phyloP scores from a whole-genome alignment of 1,140 invertebrate genomes.

The Cydia splendana region DNA sequence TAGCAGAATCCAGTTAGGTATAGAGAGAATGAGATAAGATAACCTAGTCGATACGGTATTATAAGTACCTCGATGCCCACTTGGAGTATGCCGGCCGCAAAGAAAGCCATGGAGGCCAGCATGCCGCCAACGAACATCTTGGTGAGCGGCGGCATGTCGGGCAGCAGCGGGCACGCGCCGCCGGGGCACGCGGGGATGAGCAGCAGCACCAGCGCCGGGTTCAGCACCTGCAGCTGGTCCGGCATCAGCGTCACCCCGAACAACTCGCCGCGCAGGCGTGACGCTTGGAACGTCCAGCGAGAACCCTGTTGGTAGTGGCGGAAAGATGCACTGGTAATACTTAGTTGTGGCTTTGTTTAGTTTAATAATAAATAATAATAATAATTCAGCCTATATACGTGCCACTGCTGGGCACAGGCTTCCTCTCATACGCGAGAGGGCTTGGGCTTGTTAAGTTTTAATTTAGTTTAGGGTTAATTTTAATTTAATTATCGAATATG shows the following conservation, averaged over 20 bases:
- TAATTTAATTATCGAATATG: no score
- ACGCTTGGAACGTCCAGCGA: conserved; percentile 88
- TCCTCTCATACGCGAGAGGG: no score
- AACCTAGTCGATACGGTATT: neutral
- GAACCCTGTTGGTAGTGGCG: conserved; percentile 80
- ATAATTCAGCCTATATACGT: no score
- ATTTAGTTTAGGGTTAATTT: no score
- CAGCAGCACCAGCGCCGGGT: conserved; percentile 84
- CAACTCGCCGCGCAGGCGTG: conserved; percentile 82
- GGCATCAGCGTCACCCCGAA: conserved; percentile 81
- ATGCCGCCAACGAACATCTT: conserved; percentile 90
- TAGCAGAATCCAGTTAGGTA: no score
- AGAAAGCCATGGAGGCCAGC: conserved; percentile 89
- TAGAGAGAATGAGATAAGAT: no score
- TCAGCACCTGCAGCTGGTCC: conserved; percentile 86
- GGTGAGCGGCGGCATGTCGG: conserved; percentile 83
- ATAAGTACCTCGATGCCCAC: conserved; percentile 66
- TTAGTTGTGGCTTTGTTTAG: no score
- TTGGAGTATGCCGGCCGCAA: conserved; percentile 67
- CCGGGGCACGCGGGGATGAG: conserved; percentile 86
- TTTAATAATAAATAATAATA: no score
- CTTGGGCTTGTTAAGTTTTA: no score
- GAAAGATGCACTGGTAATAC: neutral
- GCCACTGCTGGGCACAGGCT: no score
- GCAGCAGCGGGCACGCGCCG: conserved; percentile 81